Conservation (phyloP, 2,797 vertebrate species). For the Perodicticus potto region DNA sequence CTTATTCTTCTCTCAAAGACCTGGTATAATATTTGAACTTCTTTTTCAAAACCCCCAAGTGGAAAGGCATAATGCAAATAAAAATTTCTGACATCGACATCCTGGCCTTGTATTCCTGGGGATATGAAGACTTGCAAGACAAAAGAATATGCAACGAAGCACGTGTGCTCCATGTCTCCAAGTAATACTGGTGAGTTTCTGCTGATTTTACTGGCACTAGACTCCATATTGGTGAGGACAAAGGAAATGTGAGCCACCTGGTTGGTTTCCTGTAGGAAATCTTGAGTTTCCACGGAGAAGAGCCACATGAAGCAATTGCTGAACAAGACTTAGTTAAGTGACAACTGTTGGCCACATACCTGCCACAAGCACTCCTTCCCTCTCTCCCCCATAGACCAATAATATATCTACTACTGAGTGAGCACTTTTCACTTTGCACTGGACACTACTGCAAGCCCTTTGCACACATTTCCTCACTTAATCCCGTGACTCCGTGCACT, state of each 20-base stretch:
- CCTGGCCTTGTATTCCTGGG: too few species aligned
- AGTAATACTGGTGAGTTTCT: background rate
- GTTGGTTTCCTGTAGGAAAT: background rate
- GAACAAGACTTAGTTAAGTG: background rate
- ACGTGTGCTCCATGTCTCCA: background rate
- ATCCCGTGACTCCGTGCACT: background rate
- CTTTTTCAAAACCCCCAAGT: background rate
- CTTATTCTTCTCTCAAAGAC: background rate
- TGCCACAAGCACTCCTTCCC: background rate
- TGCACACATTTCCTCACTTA: background rate
- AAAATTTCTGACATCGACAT: background rate
- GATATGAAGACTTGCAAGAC: background rate
- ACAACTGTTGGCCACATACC: background rate
- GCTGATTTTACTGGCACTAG: background rate
- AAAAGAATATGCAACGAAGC: background rate
- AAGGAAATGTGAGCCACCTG: background rate
- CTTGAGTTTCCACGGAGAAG: background rate
- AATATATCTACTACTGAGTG: background rate
- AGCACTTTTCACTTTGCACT: background rate
- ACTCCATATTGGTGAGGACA: background rate
- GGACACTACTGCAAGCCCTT: background rate
- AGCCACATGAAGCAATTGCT: background rate
- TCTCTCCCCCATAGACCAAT: background rate
- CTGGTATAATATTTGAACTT: background rate
- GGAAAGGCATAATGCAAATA: background rate